Percentiles rank a stretch among this genome's conserved stretches.
phyloP scores from a whole-genome alignment of 1,140 invertebrate genomes.

The Heliconius himera region DNA sequence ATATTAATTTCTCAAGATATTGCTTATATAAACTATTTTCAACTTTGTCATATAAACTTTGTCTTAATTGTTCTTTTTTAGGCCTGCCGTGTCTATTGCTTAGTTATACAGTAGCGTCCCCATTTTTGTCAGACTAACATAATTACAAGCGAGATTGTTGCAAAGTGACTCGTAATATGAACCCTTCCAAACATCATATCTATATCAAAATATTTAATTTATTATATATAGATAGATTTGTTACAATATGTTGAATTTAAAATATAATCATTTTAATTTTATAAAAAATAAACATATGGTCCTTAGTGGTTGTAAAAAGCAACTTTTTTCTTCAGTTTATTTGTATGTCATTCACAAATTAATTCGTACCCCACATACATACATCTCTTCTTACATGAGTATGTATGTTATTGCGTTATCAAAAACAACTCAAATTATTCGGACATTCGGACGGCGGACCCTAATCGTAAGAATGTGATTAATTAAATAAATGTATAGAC shows the following conservation, averaged over 20 bases:
- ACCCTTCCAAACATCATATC: slow-evolving; percentile 64
- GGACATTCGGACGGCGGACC: slow-evolving; percentile 68
- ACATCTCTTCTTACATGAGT: not conserved
- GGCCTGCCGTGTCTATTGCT: slow-evolving; percentile 42
- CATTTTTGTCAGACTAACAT: slow-evolving; percentile 71
- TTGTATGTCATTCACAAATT: not conserved
- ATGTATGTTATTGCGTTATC: slow-evolving; percentile 29
- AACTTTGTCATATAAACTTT: not conserved
- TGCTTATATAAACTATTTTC: not conserved
- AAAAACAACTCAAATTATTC: slow-evolving; percentile 69
- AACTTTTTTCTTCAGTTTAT: not conserved
- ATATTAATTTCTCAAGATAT: not conserved
- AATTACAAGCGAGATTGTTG: slow-evolving; percentile 77
- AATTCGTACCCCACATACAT: not conserved
- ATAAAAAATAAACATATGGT: not conserved
- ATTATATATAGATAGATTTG: slow-evolving; percentile 2
- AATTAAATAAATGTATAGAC: slow-evolving; percentile 78
- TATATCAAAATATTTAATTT: slow-evolving; percentile 52
- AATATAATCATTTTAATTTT: not conserved
- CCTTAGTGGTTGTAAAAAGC: not conserved
- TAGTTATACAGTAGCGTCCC: slow-evolving; percentile 47
- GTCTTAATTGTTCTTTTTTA: not conserved
- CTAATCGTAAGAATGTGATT: slow-evolving; percentile 78
- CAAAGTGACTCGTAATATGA: slow-evolving; percentile 75
- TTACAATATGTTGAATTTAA: not conserved